These are phyloP conservation scores for Enteromius mattozi DNA, from an alignment of 2,797 vertebrate species.

Conservation along the genomic window DNA sequence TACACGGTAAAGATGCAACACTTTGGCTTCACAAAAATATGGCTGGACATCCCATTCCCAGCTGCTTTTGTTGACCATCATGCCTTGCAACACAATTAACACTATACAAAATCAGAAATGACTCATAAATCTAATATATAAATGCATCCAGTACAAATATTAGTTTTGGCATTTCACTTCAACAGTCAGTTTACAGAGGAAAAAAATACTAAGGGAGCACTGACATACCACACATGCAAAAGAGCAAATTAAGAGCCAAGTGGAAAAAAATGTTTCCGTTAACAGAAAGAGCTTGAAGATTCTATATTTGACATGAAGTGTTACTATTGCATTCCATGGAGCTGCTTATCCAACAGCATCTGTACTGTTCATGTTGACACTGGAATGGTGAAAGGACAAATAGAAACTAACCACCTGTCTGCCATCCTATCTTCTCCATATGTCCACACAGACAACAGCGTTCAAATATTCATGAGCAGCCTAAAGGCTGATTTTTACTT, in stretches of 20 bases:
- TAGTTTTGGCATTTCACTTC: slow-evolving; percentile 75
- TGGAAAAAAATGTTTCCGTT: background rate
- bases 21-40: slow-evolving; percentile 43
- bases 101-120: slow-evolving; percentile 63
- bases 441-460: background rate
- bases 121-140: slow-evolving; percentile 62
- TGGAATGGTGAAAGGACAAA: slow-evolving; percentile 53
- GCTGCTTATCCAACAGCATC: slow-evolving; percentile 1
- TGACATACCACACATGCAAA: slow-evolving; percentile 10
- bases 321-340: background rate
- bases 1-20: slow-evolving; percentile 27
- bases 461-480: slow-evolving; percentile 38
- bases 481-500: slow-evolving; percentile 13
- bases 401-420: slow-evolving; percentile 55
- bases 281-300: background rate
- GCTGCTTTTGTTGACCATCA: slow-evolving; percentile 7
- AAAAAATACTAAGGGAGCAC: background rate
- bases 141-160: slow-evolving; percentile 67
- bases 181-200: background rate
- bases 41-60: slow-evolving; percentile 22
- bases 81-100: slow-evolving; percentile 43
- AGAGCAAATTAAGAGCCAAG: background rate
- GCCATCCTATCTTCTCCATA: slow-evolving; percentile 36
- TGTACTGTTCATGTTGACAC: slow-evolving; percentile 20
- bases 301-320: background rate